Evolutionary conservation across 2,888 invertebrate species (phyloP).

Genomic region (Pheosia tremula): DNA sequence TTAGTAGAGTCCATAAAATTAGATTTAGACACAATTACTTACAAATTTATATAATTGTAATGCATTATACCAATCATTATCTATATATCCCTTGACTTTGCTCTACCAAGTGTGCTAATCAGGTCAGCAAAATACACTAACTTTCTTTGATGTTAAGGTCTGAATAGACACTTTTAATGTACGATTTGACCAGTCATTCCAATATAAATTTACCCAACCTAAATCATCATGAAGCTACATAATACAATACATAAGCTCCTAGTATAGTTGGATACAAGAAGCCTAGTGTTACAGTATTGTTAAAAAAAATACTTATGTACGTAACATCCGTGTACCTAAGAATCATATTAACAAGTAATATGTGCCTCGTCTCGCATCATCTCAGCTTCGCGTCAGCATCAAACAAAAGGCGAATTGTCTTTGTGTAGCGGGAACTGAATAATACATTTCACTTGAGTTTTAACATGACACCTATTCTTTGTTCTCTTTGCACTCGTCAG

Average conservation of each 20-base stretch:
- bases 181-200: too few species aligned
- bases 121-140: too few species aligned
- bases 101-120: too few species aligned
- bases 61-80: too few species aligned
- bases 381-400: conserved; percentile 52
- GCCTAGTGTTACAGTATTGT: background rate
- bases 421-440: conserved; percentile 60
- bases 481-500: conserved; percentile 53
- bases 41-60: too few species aligned
- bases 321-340: conserved; percentile 1
- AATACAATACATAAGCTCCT: too few species aligned
- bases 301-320: conserved; percentile 3
- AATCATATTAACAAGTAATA: conserved; percentile 40
- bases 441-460: conserved; percentile 71
- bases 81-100: too few species aligned
- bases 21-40: background rate
- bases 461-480: conserved; percentile 69
- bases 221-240: too few species aligned
- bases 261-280: too few species aligned
- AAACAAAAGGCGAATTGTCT: conserved; percentile 61
- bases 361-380: conserved; percentile 39
- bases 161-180: too few species aligned
- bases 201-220: too few species aligned
- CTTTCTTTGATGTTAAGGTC: too few species aligned
- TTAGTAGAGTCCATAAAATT: background rate